Percentiles rank a stretch among this genome's conserved stretches.
Evolutionary conservation across 2,888 invertebrate species (phyloP).

Genomic region (Xestobium rufovillosum): DNA sequence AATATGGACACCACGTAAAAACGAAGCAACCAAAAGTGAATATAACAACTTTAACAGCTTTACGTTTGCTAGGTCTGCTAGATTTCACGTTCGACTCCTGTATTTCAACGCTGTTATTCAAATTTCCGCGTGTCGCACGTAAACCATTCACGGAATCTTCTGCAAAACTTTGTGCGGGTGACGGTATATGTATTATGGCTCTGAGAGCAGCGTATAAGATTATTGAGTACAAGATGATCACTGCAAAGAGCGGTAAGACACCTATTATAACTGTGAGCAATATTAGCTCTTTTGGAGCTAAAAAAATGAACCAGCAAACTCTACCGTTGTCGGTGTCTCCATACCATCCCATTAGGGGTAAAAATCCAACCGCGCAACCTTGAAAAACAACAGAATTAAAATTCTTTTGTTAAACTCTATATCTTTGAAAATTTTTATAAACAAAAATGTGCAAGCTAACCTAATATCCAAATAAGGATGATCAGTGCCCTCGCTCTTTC

Average conservation of each 20-base stretch:
- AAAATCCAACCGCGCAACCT: slow-evolving; percentile 52
- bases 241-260: slow-evolving; percentile 45
- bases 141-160: too few relatives aligned
- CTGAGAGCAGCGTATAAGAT: slow-evolving; percentile 52
- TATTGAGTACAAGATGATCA: slow-evolving; percentile 49
- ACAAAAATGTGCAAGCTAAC: slow-evolving; percentile 44
- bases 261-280: slow-evolving; percentile 51
- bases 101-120: too few relatives aligned
- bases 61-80: slow-evolving; percentile 51
- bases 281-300: slow-evolving; percentile 50
- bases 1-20: slow-evolving; percentile 57
- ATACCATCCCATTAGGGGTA: slow-evolving; percentile 54
- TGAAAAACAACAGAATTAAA: too few relatives aligned
- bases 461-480: slow-evolving; percentile 49
- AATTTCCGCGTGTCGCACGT: too few relatives aligned
- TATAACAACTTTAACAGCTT: slow-evolving; percentile 55
- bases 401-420: too few relatives aligned
- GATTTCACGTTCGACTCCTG: too few relatives aligned
- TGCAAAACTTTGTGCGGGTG: too few relatives aligned
- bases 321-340: slow-evolving; percentile 47
- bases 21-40: slow-evolving; percentile 55
- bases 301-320: slow-evolving; percentile 51
- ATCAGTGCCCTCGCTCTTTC: slow-evolving; percentile 51
- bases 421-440: too few relatives aligned
- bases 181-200: slow-evolving; percentile 49